Evolutionary conservation across 2,113 vertebrate genomes (phyloP).

Genomic region (Ovibos moschatus): DNA sequence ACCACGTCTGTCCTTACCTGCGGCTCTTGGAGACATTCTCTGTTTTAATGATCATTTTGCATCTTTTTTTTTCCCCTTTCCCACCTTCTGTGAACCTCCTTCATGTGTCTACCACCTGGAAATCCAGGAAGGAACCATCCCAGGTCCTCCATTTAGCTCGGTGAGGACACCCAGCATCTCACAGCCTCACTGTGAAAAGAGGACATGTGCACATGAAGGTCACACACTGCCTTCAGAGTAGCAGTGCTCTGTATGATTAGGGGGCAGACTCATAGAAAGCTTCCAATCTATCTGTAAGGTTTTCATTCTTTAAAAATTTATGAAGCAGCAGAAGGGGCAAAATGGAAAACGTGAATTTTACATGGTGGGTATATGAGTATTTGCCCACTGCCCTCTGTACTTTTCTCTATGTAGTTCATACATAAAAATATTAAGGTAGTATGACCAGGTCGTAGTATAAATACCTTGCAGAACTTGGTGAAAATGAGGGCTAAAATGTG

Average conservation of each 20-base stretch:
- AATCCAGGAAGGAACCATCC: neutral
- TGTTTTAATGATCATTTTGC: neutral
- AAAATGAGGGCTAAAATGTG: neutral
- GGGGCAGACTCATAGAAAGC: neutral
- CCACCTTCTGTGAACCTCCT: neutral
- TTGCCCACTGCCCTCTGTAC: neutral
- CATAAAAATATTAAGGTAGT: neutral
- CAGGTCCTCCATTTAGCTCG: neutral
- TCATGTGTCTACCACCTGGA: neutral
- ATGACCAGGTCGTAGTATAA: neutral
- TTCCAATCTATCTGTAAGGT: neutral
- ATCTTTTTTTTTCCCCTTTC: neutral
- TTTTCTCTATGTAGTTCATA: neutral
- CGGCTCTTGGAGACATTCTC: neutral
- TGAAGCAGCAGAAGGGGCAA: neutral
- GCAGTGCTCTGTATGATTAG: neutral
- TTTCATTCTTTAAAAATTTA: neutral
- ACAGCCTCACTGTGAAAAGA: neutral
- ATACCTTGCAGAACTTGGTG: neutral
- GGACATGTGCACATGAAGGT: fast-evolving
- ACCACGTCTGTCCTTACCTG: fast-evolving
- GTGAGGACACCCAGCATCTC: neutral
- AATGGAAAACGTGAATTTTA: neutral
- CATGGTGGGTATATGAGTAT: neutral
- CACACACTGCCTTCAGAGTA: neutral